These are phyloP conservation scores for Loxodonta africana DNA, from an alignment of 2,113 vertebrate genomes.

Conservation along the genomic window DNA sequence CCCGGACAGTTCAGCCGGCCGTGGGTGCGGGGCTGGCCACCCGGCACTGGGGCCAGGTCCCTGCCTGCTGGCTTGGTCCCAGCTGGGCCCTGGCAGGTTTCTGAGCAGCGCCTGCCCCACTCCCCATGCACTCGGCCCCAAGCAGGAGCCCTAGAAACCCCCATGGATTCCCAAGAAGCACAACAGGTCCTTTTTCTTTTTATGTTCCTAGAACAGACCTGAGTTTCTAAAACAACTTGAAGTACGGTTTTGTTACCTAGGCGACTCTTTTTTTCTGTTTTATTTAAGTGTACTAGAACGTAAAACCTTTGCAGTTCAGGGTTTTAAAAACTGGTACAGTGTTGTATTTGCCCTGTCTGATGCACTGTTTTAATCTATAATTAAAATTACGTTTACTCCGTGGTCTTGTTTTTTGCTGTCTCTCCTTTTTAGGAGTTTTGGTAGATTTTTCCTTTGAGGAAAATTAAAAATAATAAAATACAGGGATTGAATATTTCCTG, in stretches of 20 bases:
- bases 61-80: too few species aligned
- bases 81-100: too few species aligned
- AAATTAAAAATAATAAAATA: neutral
- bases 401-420: neutral
- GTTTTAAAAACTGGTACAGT: constrained; percentile 74
- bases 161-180: constrained; percentile 10
- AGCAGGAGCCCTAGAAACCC: neutral
- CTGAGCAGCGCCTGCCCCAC: neutral
- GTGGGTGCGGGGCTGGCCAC: neutral
- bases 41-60: too few species aligned
- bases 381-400: constrained; percentile 73
- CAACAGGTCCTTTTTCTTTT: neutral
- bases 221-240: constrained; percentile 62
- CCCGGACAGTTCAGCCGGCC: too few species aligned
- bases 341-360: constrained; percentile 60
- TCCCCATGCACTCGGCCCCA: neutral
- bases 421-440: neutral
- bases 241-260: constrained; percentile 50
- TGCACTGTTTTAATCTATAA: constrained; percentile 67
- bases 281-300: constrained; percentile 73
- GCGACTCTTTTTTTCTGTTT: neutral
- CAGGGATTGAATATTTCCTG: neutral
- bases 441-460: neutral
- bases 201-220: constrained; percentile 41
- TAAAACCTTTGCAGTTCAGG: constrained; percentile 29